Evolutionary conservation across 2,888 invertebrate genomes (phyloP).

Genomic region (Diabrotica balteata): DNA sequence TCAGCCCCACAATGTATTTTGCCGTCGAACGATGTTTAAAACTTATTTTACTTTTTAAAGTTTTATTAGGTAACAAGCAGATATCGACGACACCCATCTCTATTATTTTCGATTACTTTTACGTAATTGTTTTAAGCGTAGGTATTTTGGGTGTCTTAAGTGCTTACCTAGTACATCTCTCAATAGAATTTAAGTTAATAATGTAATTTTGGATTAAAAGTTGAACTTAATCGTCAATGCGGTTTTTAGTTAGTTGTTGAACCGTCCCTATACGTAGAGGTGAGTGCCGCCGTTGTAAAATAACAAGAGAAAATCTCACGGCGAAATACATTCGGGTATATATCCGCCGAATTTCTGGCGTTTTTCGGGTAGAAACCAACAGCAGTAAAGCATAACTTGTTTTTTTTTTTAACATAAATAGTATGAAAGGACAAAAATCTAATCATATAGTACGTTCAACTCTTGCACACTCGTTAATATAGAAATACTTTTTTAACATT

Average conservation of each 20-base stretch:
- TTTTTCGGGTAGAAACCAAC: constrained; percentile 47
- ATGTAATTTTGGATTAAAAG: too few relatives aligned
- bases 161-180: too few relatives aligned
- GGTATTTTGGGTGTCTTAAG: too few relatives aligned
- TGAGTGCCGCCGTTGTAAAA: too few relatives aligned
- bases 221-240: too few relatives aligned
- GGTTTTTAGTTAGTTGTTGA: too few relatives aligned
- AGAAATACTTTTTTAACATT: constrained; percentile 59
- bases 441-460: constrained; percentile 55
- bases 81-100: neutral
- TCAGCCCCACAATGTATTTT: neutral
- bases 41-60: neutral
- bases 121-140: too few relatives aligned
- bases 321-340: constrained; percentile 7
- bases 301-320: too few relatives aligned
- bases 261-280: too few relatives aligned
- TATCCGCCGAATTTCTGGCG: neutral
- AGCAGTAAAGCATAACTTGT: constrained; percentile 52
- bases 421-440: constrained; percentile 53
- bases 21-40: too few relatives aligned
- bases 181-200: too few relatives aligned
- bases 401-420: constrained; percentile 51
- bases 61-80: neutral
- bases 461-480: constrained; percentile 56
- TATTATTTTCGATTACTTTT: too few relatives aligned